These are phyloP conservation scores for Drepana falcataria DNA, from an alignment of 2,888 invertebrate genomes.

Conservation along the genomic window DNA sequence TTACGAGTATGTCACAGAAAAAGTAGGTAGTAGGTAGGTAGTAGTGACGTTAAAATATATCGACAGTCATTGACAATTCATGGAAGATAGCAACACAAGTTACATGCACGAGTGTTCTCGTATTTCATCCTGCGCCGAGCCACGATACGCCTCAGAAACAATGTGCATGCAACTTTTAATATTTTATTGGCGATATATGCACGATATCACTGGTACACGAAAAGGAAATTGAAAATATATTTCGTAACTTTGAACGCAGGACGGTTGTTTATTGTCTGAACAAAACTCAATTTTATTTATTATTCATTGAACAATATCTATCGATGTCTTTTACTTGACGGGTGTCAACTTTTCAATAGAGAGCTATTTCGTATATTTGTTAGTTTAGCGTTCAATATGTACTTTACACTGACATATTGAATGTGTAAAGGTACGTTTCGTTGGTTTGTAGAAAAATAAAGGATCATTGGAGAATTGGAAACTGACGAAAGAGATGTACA, in stretches of 20 bases:
- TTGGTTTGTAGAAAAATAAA: too few species aligned
- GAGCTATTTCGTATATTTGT: background rate
- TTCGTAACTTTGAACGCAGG: slow-evolving; percentile 20
- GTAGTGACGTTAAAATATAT: slow-evolving; percentile 5
- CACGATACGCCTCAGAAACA: slow-evolving; percentile 21
- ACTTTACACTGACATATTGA: too few species aligned
- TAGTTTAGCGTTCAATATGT: too few species aligned
- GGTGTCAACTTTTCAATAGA: background rate
- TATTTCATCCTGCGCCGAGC: slow-evolving; percentile 23
- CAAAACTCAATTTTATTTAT: slow-evolving; percentile 20
- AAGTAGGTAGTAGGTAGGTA: too few species aligned
- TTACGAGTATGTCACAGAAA: too few species aligned
- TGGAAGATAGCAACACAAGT: slow-evolving; percentile 12
- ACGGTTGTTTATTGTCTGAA: slow-evolving; percentile 28
- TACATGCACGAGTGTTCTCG: slow-evolving; percentile 18
- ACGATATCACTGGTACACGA: slow-evolving; percentile 36
- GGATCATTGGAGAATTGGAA: too few species aligned
- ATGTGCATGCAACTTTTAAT: slow-evolving; percentile 42
- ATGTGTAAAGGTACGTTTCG: too few species aligned
- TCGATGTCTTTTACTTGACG: slow-evolving; percentile 7
- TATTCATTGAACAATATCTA: slow-evolving; percentile 10
- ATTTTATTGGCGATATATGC: slow-evolving; percentile 41
- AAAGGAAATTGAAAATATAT: slow-evolving; percentile 36
- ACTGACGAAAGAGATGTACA: too few species aligned
- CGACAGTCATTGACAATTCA: slow-evolving; percentile 16